Evolutionary conservation across 2,888 invertebrate species (phyloP).

Genomic region (Antheraea yamamai): DNA sequence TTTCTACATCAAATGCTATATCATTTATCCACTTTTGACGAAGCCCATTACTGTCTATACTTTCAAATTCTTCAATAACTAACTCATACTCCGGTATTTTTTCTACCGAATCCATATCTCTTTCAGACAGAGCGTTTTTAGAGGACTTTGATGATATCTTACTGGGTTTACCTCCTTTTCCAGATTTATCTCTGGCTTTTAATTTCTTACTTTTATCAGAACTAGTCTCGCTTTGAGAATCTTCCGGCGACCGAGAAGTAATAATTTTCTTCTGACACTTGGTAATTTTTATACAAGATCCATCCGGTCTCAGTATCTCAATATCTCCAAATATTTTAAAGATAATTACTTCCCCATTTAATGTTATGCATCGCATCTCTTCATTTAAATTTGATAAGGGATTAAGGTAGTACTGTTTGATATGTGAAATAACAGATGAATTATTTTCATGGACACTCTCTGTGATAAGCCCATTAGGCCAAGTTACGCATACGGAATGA

Average conservation of each 20-base stretch:
- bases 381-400: conserved; percentile 45
- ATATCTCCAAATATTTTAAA: conserved; percentile 58
- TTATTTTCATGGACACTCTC: conserved; percentile 64
- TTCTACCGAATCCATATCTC: conserved; percentile 34
- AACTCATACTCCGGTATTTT: conserved; percentile 50
- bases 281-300: conserved; percentile 57
- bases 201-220: conserved; percentile 57
- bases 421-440: conserved; percentile 59
- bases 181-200: conserved; percentile 46
- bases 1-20: conserved; percentile 49
- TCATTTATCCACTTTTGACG: conserved; percentile 58
- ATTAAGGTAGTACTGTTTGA: conserved; percentile 61
- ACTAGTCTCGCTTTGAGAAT: conserved; percentile 39
- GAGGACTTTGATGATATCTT: conserved; percentile 52
- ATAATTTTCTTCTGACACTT: conserved; percentile 52
- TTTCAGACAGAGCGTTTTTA: conserved; percentile 40
- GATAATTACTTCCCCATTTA: conserved; percentile 69
- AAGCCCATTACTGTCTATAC: conserved; percentile 57
- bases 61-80: conserved; percentile 64
- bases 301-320: conserved; percentile 62
- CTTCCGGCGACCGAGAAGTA: conserved; percentile 34
- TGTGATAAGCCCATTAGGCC: conserved; percentile 72
- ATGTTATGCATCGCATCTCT: conserved; percentile 66
- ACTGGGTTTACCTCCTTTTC: conserved; percentile 42
- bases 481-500: conserved; percentile 63